phyloP scores from a whole-genome alignment of 1,140 invertebrate species.

The Heliconius himera region DNA sequence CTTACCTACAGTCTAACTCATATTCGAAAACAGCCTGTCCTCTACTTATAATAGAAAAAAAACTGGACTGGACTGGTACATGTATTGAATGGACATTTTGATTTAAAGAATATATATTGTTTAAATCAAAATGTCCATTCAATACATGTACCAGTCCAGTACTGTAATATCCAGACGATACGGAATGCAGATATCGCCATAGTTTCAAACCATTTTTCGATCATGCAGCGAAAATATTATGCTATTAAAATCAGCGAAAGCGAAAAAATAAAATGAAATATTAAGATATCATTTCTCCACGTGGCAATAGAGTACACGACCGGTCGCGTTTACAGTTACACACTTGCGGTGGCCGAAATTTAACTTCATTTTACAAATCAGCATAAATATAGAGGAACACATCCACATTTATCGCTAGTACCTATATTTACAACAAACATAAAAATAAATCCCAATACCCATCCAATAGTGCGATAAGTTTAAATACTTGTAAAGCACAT shows the following conservation, averaged over 20 bases:
- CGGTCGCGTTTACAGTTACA: too few species aligned
- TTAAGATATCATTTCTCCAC: too few species aligned
- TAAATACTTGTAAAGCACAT: slow-evolving; percentile 27
- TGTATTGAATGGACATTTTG: too few species aligned
- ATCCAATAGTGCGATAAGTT: background rate
- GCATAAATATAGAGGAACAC: background rate
- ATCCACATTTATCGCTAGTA: background rate
- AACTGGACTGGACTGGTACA: too few species aligned
- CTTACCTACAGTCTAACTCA: too few species aligned
- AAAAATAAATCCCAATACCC: background rate
- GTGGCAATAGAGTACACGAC: too few species aligned
- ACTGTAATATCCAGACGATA: background rate
- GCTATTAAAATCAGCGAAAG: too few species aligned
- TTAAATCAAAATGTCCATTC: background rate
- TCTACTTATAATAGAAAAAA: too few species aligned
- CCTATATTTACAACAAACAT: background rate
- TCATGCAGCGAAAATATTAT: background rate
- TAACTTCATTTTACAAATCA: background rate
- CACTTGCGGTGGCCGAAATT: too few species aligned
- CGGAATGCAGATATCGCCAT: slow-evolving; percentile 20
- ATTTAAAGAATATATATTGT: too few species aligned
- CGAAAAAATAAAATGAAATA: too few species aligned
- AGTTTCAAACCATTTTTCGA: slow-evolving; percentile 8
- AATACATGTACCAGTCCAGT: background rate
- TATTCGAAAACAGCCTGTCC: too few species aligned